phyloP scores from a whole-genome alignment of 2,113 vertebrate species.

The Neolamprologus kungweensis region DNA sequence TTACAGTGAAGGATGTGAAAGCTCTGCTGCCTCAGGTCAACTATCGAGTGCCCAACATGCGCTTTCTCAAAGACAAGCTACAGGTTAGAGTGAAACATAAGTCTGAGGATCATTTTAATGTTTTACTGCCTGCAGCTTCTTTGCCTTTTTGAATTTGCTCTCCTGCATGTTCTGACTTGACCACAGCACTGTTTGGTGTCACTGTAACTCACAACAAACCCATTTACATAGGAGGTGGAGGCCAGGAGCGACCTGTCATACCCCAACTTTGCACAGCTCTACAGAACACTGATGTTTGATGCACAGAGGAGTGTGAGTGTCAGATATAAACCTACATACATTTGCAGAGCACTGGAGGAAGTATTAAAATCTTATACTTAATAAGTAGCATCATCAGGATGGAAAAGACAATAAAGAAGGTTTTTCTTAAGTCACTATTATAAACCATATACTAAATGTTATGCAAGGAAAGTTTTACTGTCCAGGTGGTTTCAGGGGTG shows the following conservation, averaged over 20 bases:
- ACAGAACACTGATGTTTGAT: slow-evolving; percentile 85
- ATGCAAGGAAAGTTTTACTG: not conserved
- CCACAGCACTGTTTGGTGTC: not conserved
- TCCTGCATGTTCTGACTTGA: not conserved
- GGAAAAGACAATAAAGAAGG: not conserved
- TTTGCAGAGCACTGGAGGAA: not conserved
- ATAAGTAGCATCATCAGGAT: not conserved
- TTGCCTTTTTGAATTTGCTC: not conserved
- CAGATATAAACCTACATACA: not conserved
- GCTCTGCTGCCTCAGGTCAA: slow-evolving; percentile 80
- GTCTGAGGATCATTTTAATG: not conserved
- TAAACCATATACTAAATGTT: not conserved
- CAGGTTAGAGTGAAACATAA: slow-evolving; percentile 61
- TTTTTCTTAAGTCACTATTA: not conserved
- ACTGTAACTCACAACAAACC: not conserved
- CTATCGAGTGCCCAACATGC: slow-evolving; percentile 82
- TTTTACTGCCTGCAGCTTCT: not conserved
- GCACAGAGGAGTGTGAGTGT: slow-evolving; percentile 79
- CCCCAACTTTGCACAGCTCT: slow-evolving; percentile 80
- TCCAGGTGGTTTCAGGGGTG: not conserved
- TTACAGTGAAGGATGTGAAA: slow-evolving; percentile 83
- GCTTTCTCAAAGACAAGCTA: slow-evolving; percentile 81
- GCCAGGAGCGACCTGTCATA: slow-evolving; percentile 76
- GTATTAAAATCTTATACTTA: not conserved
- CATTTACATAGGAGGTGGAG: slow-evolving; percentile 74